Conservation (phyloP, 1,140 invertebrate species). For the Drepana arcuata region DNA sequence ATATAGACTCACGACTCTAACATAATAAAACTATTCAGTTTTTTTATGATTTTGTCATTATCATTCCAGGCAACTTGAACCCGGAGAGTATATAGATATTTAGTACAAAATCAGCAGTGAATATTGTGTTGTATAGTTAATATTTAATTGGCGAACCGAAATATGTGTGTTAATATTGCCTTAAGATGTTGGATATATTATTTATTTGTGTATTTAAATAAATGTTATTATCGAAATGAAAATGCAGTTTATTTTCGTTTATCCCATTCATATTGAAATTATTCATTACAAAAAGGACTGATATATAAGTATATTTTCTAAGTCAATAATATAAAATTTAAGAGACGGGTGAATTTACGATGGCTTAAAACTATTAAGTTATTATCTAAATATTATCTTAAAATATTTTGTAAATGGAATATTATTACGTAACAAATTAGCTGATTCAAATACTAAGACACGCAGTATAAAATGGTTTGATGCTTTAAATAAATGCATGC, state of each 20-base stretch:
- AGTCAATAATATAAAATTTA: slow-evolving; percentile 71
- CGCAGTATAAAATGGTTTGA: too few relatives aligned
- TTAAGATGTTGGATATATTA: slow-evolving; percentile 9
- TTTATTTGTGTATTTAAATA: slow-evolving; percentile 31
- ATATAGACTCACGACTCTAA: too few relatives aligned
- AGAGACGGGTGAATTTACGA: slow-evolving; percentile 69
- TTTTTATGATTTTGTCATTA: too few relatives aligned
- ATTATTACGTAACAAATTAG: slow-evolving; percentile 41
- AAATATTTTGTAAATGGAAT: slow-evolving; percentile 68
- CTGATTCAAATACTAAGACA: too few relatives aligned
- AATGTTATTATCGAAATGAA: slow-evolving; percentile 42
- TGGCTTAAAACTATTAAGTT: slow-evolving; percentile 52
- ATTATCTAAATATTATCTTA: slow-evolving; percentile 48
- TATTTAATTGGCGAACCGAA: too few relatives aligned
- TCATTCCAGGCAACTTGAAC: too few relatives aligned
- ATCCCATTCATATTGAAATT: slow-evolving; percentile 61
- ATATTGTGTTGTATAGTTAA: too few relatives aligned
- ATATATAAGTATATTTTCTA: slow-evolving; percentile 73
- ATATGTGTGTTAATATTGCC: too few relatives aligned
- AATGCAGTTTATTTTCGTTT: slow-evolving; percentile 25
- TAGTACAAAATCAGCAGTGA: too few relatives aligned
- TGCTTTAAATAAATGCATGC: too few relatives aligned
- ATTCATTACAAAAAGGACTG: slow-evolving; percentile 62
- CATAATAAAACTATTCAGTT: too few relatives aligned
- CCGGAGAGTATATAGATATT: too few relatives aligned